Evolutionary conservation across 2,888 invertebrate genomes (phyloP), one percentile per base, ranked within the genome.

Genomic region (Agriopis marginaria): DNA sequence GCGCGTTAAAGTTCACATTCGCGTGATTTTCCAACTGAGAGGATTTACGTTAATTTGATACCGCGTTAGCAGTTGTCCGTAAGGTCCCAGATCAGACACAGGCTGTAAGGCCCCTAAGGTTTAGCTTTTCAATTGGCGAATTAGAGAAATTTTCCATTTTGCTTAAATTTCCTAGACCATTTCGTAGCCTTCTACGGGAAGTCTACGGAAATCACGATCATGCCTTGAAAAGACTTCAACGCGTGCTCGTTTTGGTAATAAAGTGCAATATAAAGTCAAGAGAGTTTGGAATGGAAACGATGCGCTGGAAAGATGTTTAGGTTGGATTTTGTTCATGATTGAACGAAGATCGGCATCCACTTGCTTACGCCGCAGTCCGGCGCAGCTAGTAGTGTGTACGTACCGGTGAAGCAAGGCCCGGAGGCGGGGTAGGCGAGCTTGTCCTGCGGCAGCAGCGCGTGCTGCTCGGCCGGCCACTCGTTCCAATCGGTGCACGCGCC

Each of bases 361-460:
- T 23, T 23, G 17, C 17, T 23, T 23, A 23, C 17, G 17, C 2
- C 17, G 17, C 17, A 23, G 1, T 23, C 17, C 17, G 17, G 17
- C 2, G 17, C 17, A 1, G 17, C 4, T 23, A 7, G 11, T 39
- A 32, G 14, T 32, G 49, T 0, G 7, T 54, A 82, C 88, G 87
- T 91, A 96, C 96, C 95, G 82, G 96, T 96, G 83, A 96, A 96
- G 82, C 96, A 96, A 62, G 96, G 96, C 74, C 95, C 95, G 10
- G 95, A 95, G 40, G 92, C 88, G 51, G 94, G 93, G 81, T 95
- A 94, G 60, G 93, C 85, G 71, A 88, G 94, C 86, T 89, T 94
- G 90, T 88, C 95, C 84, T 92, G 95, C 39, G 94, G 93, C 66
- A 94, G 86, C 71, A 94, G 89, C 70, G 93, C 86, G 82, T 94